Conservation (phyloP, 2,888 invertebrate species). For the Salpingus planirostris region DNA sequence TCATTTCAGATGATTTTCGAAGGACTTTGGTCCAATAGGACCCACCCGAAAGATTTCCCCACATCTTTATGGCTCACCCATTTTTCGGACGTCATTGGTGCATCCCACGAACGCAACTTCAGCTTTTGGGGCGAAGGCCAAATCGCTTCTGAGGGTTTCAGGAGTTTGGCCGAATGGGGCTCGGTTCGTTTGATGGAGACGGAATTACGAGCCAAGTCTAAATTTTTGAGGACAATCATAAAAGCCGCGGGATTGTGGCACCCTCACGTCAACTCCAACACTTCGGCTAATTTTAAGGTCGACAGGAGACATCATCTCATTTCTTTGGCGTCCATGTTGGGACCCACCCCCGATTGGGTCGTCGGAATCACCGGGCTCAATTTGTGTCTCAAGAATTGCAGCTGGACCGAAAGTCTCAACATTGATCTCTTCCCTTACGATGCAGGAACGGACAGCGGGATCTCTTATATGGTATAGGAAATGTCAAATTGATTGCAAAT, state of each 20-base stretch:
- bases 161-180: slow-evolving; percentile 78
- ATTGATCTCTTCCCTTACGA: slow-evolving; percentile 91
- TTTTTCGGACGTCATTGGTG: slow-evolving; percentile 95
- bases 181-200: slow-evolving; percentile 80
- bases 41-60: slow-evolving; percentile 95
- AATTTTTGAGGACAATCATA: slow-evolving; percentile 70
- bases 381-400: slow-evolving; percentile 80
- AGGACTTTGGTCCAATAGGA: slow-evolving; percentile 91
- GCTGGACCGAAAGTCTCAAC: slow-evolving; percentile 77
- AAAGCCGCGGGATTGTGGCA: slow-evolving; percentile 87
- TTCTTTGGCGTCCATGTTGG: slow-evolving; percentile 82
- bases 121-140: slow-evolving; percentile 89
- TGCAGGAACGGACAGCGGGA: slow-evolving; percentile 90
- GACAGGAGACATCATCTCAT: slow-evolving; percentile 79
- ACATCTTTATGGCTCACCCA: slow-evolving; percentile 83
- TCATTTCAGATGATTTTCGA: slow-evolving; percentile 69
- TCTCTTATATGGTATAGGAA: slow-evolving; percentile 80
- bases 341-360: slow-evolving; percentile 98
- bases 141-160: slow-evolving; percentile 80
- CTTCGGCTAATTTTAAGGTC: slow-evolving; percentile 71
- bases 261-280: slow-evolving; percentile 78
- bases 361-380: slow-evolving; percentile 85
- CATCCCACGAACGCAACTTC: slow-evolving; percentile 81
- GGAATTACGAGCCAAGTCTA: slow-evolving; percentile 77
- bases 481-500: too few relatives aligned